Percentiles rank a stretch among this genome's conserved stretches.
phyloP scores from a whole-genome alignment of 2,888 invertebrate genomes.

The Scaptodrosophila latifasciaeformis region DNA sequence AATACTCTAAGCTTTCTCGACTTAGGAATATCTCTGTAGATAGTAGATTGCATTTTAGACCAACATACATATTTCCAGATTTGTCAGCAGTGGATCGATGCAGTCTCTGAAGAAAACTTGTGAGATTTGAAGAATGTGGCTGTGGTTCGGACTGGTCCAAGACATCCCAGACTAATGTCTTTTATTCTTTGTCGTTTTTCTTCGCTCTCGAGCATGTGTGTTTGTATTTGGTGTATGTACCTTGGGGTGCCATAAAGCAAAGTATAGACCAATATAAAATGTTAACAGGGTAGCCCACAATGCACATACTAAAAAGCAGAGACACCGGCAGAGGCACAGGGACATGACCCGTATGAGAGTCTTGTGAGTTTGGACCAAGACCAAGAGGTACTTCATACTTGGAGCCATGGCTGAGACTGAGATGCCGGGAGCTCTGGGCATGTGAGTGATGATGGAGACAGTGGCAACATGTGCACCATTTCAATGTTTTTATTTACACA shows the following conservation, averaged over 20 bases:
- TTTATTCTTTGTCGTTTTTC: too few species aligned
- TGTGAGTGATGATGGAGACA: background rate
- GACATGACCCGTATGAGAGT: constrained; percentile 36
- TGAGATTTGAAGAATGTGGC: too few species aligned
- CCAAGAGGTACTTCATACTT: constrained; percentile 9
- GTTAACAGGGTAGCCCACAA: constrained; percentile 52
- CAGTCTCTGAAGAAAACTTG: too few species aligned
- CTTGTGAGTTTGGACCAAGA: background rate
- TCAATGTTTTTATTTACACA: constrained; percentile 61
- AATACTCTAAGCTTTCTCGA: too few species aligned
- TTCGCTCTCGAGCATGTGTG: too few species aligned
- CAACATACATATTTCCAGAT: too few species aligned
- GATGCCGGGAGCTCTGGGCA: background rate
- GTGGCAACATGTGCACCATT: constrained; percentile 11
- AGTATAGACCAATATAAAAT: constrained; percentile 66
- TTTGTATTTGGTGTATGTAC: constrained; percentile 37
- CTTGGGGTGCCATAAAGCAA: constrained; percentile 67
- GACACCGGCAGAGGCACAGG: too few species aligned
- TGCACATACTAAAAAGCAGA: constrained; percentile 58
- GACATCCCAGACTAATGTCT: too few species aligned
- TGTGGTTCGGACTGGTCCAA: too few species aligned
- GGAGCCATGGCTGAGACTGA: background rate
- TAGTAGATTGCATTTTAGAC: too few species aligned
- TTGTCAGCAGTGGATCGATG: too few species aligned
- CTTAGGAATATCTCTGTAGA: too few species aligned